Percentiles rank a stretch among this genome's conserved stretches.
phyloP scores from a whole-genome alignment of 2,797 vertebrate genomes.

The Tenualosa ilisha region DNA sequence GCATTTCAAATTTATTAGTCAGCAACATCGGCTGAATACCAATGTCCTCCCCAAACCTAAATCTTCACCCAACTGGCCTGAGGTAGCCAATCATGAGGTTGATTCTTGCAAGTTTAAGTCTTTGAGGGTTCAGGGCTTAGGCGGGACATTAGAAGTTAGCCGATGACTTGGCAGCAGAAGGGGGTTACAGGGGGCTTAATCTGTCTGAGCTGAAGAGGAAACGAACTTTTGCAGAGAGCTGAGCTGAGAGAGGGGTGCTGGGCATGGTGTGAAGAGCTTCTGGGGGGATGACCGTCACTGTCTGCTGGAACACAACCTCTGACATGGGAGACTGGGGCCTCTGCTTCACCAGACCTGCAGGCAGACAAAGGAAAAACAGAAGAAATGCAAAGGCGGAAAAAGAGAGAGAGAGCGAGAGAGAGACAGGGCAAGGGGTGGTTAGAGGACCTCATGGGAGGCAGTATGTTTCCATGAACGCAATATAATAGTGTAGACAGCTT shows the following conservation, averaged over 20 bases:
- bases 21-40: background rate
- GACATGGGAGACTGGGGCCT: constrained; percentile 59
- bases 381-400: background rate
- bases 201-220: background rate
- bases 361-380: background rate
- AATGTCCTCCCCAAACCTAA: background rate
- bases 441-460: background rate
- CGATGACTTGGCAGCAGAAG: no score
- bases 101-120: no score
- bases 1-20: no score
- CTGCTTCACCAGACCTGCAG: constrained; percentile 51
- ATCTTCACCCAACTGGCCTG: no score
- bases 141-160: no score
- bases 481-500: background rate
- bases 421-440: background rate
- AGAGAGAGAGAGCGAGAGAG: background rate
- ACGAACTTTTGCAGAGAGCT: constrained; percentile 65
- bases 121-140: no score
- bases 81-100: no score
- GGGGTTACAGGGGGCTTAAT: background rate
- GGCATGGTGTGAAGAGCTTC: constrained; percentile 55
- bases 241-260: constrained; percentile 54
- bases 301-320: constrained; percentile 74
- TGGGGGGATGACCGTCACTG: constrained; percentile 65
- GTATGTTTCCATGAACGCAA: background rate